Evolutionary conservation across 2,113 vertebrate species (phyloP).

Genomic region (Cepphus grylle): DNA sequence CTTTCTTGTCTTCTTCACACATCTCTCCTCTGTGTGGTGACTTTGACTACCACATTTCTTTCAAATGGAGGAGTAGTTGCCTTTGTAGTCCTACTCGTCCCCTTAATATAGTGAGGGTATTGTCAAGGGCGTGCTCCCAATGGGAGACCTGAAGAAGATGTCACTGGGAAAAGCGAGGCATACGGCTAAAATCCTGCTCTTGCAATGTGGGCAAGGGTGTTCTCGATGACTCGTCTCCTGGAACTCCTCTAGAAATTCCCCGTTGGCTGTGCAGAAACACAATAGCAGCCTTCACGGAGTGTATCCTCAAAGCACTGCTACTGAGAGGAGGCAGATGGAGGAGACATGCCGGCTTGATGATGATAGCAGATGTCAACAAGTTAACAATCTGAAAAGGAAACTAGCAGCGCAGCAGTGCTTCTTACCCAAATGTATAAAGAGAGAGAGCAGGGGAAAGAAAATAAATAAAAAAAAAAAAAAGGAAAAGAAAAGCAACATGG

Average conservation of each 20-base stretch:
- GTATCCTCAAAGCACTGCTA: background rate
- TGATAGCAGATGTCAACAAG: constrained; percentile 43
- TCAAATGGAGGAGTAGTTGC: background rate
- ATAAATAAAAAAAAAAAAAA: no score
- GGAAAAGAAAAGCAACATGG: background rate
- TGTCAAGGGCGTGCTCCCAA: background rate
- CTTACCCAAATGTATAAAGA: background rate
- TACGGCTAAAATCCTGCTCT: background rate
- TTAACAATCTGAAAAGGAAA: constrained; percentile 31
- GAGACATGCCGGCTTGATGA: background rate
- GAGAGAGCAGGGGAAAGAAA: no score
- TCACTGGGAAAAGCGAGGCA: background rate
- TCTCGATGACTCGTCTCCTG: background rate
- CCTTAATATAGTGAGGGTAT: background rate
- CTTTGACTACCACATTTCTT: constrained; percentile 17
- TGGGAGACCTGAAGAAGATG: background rate
- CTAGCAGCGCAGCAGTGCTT: background rate
- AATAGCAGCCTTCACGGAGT: background rate
- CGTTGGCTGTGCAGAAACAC: background rate
- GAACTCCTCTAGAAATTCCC: background rate
- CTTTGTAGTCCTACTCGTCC: background rate
- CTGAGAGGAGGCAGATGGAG: constrained; percentile 41
- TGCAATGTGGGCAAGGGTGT: background rate
- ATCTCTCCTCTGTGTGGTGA: background rate
- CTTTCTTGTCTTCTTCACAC: constrained; percentile 16